Conservation (phyloP, 2,888 invertebrate genomes). For the Andrena dorsata region DNA sequence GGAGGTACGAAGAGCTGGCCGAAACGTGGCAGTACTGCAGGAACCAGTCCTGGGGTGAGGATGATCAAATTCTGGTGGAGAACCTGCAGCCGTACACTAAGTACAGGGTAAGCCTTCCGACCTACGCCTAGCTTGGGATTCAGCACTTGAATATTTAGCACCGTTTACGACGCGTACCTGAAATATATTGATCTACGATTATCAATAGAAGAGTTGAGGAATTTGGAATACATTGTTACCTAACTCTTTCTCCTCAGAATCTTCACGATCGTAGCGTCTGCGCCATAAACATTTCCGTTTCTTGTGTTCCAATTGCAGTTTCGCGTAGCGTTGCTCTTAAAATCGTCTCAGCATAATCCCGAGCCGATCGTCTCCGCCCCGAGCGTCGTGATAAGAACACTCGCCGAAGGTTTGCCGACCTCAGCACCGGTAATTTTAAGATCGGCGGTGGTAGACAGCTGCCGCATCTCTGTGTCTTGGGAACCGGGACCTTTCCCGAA, state of each 20-base stretch:
- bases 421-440: slow-evolving; percentile 92
- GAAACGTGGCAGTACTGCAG: slow-evolving; percentile 94
- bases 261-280: neutral
- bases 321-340: slow-evolving; percentile 92
- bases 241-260: neutral
- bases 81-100: slow-evolving; percentile 94
- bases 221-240: too few species aligned
- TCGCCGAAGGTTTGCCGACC: slow-evolving; percentile 90
- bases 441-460: slow-evolving; percentile 92
- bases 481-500: slow-evolving; percentile 94
- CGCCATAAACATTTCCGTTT: neutral
- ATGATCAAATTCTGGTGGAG: slow-evolving; percentile 90
- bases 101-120: slow-evolving; percentile 89
- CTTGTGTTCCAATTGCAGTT: slow-evolving; percentile 88
- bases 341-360: slow-evolving; percentile 88
- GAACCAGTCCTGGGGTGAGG: slow-evolving; percentile 89
- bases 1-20: slow-evolving; percentile 90
- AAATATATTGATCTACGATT: too few species aligned
- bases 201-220: too few species aligned
- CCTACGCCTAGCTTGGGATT: too few species aligned
- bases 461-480: slow-evolving; percentile 95
- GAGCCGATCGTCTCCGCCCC: slow-evolving; percentile 91
- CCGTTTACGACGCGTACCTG: too few species aligned
- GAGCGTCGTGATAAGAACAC: slow-evolving; percentile 91
- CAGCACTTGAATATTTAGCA: too few species aligned